These are phyloP conservation scores for Phrynosoma blainvillii DNA, from an alignment of 2,113 vertebrate species.

Conservation along the genomic window DNA sequence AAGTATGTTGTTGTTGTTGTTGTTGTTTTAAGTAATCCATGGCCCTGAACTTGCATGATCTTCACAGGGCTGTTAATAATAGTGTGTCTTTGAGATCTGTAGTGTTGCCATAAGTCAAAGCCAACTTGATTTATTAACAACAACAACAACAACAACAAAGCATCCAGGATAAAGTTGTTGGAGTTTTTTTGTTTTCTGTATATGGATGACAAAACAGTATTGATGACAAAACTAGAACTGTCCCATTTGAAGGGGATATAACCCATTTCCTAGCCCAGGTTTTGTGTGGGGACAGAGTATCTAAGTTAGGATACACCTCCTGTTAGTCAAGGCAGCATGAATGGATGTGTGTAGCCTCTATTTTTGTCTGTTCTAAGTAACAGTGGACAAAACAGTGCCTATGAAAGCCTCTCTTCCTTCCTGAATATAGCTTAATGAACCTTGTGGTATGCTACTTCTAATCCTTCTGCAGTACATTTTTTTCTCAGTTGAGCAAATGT, in stretches of 20 bases:
- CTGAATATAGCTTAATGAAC: not conserved
- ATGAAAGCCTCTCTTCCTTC: not conserved
- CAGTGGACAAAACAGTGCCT: not conserved
- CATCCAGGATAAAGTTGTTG: not conserved
- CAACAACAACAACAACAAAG: not conserved
- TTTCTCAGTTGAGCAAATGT: not conserved
- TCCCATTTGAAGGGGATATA: not conserved
- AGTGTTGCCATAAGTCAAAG: too few species aligned
- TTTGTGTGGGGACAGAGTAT: not conserved
- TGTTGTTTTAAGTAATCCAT: too few species aligned
- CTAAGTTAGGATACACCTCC: not conserved
- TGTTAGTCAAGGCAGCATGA: not conserved
- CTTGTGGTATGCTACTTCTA: not conserved
- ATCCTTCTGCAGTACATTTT: not conserved
- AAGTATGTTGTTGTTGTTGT: too few species aligned
- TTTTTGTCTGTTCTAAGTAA: not conserved
- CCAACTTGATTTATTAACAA: too few species aligned
- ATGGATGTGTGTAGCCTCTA: not conserved
- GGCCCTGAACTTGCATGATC: too few species aligned
- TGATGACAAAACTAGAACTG: not conserved
- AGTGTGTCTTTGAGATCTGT: too few species aligned
- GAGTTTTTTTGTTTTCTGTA: conserved; percentile 31
- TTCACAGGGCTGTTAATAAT: too few species aligned
- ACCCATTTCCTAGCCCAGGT: not conserved
- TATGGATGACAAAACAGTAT: not conserved